Evolutionary conservation across 2,888 invertebrate species (phyloP).

Genomic region (Rotaria magnacalcarata): DNA sequence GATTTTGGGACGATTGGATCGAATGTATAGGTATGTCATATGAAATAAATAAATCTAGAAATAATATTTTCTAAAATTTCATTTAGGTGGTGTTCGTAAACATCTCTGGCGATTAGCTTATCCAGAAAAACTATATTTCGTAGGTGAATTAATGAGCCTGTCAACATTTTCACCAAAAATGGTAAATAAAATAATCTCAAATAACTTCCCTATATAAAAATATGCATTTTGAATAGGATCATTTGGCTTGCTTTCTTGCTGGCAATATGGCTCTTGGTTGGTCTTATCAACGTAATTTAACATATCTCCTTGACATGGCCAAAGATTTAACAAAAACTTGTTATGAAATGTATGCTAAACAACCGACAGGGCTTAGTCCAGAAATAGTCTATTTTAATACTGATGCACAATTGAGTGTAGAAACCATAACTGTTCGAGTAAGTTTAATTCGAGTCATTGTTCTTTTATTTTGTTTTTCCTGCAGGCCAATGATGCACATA

Average conservation of each 20-base stretch:
- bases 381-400: slow-evolving; percentile 75
- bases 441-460: background rate
- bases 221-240: slow-evolving; percentile 35
- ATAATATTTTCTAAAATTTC: background rate
- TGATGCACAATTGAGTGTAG: slow-evolving; percentile 34
- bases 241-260: slow-evolving; percentile 47
- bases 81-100: slow-evolving; percentile 70
- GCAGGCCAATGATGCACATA: slow-evolving; percentile 61
- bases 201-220: background rate
- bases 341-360: slow-evolving; percentile 81
- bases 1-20: slow-evolving; percentile 63
- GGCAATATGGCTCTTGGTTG: slow-evolving; percentile 65
- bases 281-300: slow-evolving; percentile 49
- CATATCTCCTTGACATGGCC: slow-evolving; percentile 61
- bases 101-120: slow-evolving; percentile 72
- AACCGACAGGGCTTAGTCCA: slow-evolving; percentile 73
- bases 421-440: slow-evolving; percentile 9
- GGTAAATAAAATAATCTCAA: background rate
- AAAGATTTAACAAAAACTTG: slow-evolving; percentile 89
- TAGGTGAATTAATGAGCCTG: slow-evolving; percentile 78
- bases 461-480: background rate
- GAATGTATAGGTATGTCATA: slow-evolving; percentile 65
- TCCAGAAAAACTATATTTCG: slow-evolving; percentile 74
- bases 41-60: background rate
- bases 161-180: slow-evolving; percentile 76